phyloP scores from a whole-genome alignment of 2,113 vertebrate species.

The Ciconia stormi region DNA sequence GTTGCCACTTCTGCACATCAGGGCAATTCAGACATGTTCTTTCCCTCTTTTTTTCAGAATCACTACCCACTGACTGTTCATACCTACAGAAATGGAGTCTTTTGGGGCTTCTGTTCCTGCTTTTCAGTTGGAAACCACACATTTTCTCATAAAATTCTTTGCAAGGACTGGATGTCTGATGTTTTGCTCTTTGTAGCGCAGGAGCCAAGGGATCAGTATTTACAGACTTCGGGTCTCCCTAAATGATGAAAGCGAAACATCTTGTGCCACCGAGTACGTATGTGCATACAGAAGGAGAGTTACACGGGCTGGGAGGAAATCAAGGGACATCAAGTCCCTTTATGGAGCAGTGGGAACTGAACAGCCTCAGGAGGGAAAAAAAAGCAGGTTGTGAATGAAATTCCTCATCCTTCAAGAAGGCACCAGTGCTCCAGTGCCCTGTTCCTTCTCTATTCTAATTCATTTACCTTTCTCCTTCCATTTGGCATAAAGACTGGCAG shows the following conservation, averaged over 20 bases:
- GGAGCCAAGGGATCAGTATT: background rate
- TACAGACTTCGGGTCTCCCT: background rate
- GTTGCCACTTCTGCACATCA: background rate
- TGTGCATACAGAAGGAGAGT: background rate
- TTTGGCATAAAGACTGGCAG: background rate
- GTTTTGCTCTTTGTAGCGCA: background rate
- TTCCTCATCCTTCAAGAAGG: background rate
- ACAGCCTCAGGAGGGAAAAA: background rate
- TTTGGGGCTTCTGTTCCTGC: background rate
- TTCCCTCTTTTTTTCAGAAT: background rate
- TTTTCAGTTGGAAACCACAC: background rate
- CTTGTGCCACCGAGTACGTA: accelerated
- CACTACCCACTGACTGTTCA: background rate
- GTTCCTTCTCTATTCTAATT: background rate
- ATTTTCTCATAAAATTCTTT: background rate
- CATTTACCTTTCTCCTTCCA: background rate
- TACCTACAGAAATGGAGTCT: background rate
- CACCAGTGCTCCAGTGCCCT: background rate
- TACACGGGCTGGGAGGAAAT: accelerated
- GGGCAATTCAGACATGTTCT: background rate
- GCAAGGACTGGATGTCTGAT: background rate
- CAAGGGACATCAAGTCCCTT: too few relatives aligned
- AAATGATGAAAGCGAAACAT: background rate
- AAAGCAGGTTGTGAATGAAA: background rate
- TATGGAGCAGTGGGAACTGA: background rate